phyloP scores from a whole-genome alignment of 2,113 vertebrate genomes.

The Aleadryas rufinucha region DNA sequence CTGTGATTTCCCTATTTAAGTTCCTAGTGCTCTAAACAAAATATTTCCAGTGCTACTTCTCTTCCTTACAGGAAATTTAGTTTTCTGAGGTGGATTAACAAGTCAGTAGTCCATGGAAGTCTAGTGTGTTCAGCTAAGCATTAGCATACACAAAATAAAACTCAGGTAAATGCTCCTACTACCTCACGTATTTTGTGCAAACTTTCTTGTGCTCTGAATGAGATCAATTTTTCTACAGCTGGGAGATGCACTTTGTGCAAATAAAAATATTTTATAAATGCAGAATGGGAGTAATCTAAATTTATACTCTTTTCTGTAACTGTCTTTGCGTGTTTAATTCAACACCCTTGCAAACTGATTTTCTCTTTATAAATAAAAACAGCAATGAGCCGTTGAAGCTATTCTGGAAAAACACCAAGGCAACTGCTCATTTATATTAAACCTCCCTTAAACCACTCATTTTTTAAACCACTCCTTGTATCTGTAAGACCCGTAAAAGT shows the following conservation, averaged over 20 bases:
- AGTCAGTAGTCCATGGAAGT: neutral
- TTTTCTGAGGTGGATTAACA: neutral
- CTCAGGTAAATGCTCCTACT: neutral
- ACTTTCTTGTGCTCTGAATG: neutral
- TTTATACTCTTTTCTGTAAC: neutral
- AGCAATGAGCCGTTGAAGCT: neutral
- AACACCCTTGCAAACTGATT: neutral
- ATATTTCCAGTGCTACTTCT: neutral
- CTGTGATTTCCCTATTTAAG: neutral
- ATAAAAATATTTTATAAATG: neutral
- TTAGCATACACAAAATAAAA: neutral
- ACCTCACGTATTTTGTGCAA: neutral
- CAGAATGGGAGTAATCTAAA: neutral
- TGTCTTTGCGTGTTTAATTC: neutral
- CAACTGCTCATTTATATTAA: neutral
- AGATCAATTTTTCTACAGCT: neutral
- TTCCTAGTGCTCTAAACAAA: neutral
- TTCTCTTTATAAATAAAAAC: neutral
- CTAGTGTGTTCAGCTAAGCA: neutral
- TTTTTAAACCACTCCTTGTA: neutral
- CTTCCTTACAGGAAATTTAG: neutral
- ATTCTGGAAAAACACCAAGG: neutral
- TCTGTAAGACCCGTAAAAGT: neutral
- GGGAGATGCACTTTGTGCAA: neutral
- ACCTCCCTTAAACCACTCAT: neutral